Evolutionary conservation across 2,113 vertebrate species (phyloP), one percentile per base, ranked within the genome.

Genomic region (Miniopterus natalensis): DNA sequence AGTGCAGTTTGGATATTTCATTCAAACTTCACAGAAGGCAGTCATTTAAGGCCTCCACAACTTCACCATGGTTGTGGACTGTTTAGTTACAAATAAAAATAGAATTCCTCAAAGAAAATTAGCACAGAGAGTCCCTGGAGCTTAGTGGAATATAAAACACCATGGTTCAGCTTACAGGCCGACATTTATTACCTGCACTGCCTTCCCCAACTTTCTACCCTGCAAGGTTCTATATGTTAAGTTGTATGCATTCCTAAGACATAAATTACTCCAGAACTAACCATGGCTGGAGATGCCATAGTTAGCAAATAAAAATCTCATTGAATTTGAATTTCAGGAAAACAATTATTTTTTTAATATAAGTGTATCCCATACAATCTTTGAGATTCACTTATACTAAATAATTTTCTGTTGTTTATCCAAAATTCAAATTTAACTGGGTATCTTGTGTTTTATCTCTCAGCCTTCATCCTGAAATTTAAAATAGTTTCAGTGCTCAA

Each of bases 301-400:
- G n/a, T 74, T 79, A 83, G 21, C 84, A 81, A 66, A 79, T 23
- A 92, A 84, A 89, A 78, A 78, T 57, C 11, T 23, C 55, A 36
- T 14, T 11, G 29, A 53, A 80, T 21, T 21, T 36, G 8, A 66
- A 88, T 79, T 85, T 79, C 27, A 74, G 4, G 75, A 55, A 92
- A 66, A 53, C 20, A 11, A 74, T 23, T 42, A 71, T 29, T 13
- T 31, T 59, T 61, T 90, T 53, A 89, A 31, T 77, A 2, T 57
- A 55, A 71, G 29, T 68, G 45, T 51, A 63, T 42, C 29, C 31
- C 47, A n/a, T 45, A 17, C 29, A 92, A 31, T 47, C 11, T 66
- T 84, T 66, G 79, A 40, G 36, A 66, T 36, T 66, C 3, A 85
- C 13, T 68, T 9, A 77, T 10, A 47, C 31, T 83, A 27, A 61